Evolutionary conservation across 2,888 invertebrate species (phyloP), one percentile per base, ranked within the genome.

Genomic region (Adelognathus sp.): DNA sequence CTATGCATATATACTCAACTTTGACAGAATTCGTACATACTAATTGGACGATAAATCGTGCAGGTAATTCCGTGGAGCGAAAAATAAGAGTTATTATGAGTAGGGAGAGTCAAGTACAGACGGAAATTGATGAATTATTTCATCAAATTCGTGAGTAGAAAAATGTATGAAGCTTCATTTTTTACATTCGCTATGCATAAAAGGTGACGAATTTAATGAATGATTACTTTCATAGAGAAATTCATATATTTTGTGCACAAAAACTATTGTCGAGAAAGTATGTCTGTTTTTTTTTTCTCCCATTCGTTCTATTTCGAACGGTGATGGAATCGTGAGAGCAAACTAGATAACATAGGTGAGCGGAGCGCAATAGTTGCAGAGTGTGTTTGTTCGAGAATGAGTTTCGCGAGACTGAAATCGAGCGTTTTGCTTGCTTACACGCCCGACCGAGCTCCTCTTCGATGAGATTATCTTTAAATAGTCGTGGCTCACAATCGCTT

Each of bases 391-490:
- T 70, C 33, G 41, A 27, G 31, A 46, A 33, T 31, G 61, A 61
- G 52, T 60, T 46, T 67, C 24, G 60, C 27, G 64, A 14, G 50
- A 67, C 18, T 39, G 29, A 73, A 73, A 72, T 61, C 36, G 44
- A 52, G 52, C 16, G 56, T 27, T 74, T 72, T 66, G 71, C 73
- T 72, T 46, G 7, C 46, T 69, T 69, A n/a, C 31, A n/a, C 41
- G 50, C 60, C 36, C 52, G 46, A 11, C 11, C n/a, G 33, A 41
- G 69, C 52, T 73, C 66, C 61, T 66, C 52, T 41, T 56, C 73
- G 79, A 72, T 78, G 80, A 75, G 75, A 79, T n/a, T 71, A 76
- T 81, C 81, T 81, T 79, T 79, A 81, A 81, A 81, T 81, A 81
- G 81, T 64, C 72, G 56, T 81, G 76, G 60, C 81, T 79, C 81